These are phyloP conservation scores for Pilophorus perplexus DNA, from an alignment of 2,888 invertebrate genomes.

Conservation along the genomic window DNA sequence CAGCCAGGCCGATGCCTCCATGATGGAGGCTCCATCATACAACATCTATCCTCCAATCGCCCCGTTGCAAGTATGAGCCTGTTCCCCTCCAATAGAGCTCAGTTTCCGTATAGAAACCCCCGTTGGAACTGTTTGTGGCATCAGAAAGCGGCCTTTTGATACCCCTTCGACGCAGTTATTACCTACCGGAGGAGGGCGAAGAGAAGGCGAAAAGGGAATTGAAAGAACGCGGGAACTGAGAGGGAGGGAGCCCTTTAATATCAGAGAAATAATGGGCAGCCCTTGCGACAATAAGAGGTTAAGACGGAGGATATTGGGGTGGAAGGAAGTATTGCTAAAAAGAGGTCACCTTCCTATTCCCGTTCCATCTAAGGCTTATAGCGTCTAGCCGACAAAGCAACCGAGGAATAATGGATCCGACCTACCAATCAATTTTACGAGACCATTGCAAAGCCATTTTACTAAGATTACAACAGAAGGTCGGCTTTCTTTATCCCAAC, in stretches of 20 bases:
- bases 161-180: too few relatives aligned
- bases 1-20: too few relatives aligned
- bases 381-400: background rate
- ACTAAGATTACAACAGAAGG: background rate
- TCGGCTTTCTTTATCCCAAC: too few relatives aligned
- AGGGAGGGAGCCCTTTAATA: conserved; percentile 9
- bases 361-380: background rate
- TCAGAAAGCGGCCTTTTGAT: too few relatives aligned
- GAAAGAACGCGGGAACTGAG: background rate
- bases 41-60: too few relatives aligned
- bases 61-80: too few relatives aligned
- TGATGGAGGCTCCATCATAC: too few relatives aligned
- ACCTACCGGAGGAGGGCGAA: too few relatives aligned
- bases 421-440: background rate
- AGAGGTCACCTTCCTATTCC: background rate
- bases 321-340: background rate
- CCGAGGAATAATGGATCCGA: background rate
- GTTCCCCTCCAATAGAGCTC: too few relatives aligned
- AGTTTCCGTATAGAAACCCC: too few relatives aligned
- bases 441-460: background rate
- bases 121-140: too few relatives aligned
- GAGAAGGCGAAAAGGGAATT: background rate
- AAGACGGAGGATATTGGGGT: background rate
- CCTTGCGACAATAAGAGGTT: conserved; percentile 1
- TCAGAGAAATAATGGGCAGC: conserved; percentile 5